Evolutionary conservation across 2,888 invertebrate genomes (phyloP), one percentile per base, ranked within the genome.

Genomic region (Drosophila parthenogenetica): DNA sequence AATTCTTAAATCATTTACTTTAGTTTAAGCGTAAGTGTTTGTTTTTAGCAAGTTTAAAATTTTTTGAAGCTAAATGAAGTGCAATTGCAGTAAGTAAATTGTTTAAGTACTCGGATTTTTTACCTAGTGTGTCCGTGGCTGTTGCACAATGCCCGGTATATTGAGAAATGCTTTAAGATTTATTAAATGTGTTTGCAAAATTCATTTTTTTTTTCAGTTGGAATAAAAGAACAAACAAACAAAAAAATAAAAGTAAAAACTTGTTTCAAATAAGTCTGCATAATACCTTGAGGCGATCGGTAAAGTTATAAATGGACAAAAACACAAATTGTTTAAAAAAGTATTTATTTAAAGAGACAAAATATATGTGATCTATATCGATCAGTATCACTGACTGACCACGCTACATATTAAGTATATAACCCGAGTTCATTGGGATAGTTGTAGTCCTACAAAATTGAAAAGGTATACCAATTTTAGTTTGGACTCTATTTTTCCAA

Each of bases 91-190:
- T 46, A 29, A 37, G n/a, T 49, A 49, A 45, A 49, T 35, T 76
- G 16, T 50, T 40, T 70, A 25, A 50, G 16, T 25, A 62, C 19
- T 53, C 25, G 57, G 50, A 22, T 68, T 53, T 73, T 88, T 90
- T 90, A 90, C 90, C 90, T 90, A 90, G 88, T 91, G 89, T 62
- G 86, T 89, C 91, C 91, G 90, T 73, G 91, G 88, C 59, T 86
- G 81, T 70, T 90, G 89, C 85, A 87, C 84, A 79, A 90, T 90
- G 90, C 90, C 90, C 75, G 90, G 91, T 80, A 90, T 90, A 87
- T 90, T 90, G 74, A 90, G 86, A 90, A 90, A 90, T 74, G 90
- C 90, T 90, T 90, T 80, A 16, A 46, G 14, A 55, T 16, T 76
- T 40, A 58, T 48, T 51, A 19, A 50, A 10, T 32, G 16, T 49